A percentile compares a stretch with the other conserved stretches of the same genome.
Conservation (phyloP, 2,888 invertebrate genomes). For the Marasmarcha lunaedactyla region DNA sequence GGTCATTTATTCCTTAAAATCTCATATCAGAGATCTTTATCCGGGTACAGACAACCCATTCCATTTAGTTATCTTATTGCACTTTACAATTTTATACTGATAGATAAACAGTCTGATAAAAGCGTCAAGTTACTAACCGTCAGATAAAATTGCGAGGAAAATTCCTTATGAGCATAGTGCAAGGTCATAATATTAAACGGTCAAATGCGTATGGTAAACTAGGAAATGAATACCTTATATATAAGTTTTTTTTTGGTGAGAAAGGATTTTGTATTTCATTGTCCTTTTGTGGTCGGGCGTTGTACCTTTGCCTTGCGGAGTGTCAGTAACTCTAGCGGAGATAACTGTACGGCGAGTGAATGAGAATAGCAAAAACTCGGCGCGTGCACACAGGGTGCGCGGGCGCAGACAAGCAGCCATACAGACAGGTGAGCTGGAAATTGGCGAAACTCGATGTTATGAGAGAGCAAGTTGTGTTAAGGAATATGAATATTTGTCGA, state of each 20-base stretch:
- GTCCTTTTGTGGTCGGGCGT: conserved; percentile 45
- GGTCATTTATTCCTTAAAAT: too few relatives aligned
- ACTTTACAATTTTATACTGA: background rate
- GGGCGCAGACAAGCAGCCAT: conserved; percentile 5
- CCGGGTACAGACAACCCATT: too few relatives aligned
- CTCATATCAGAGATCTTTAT: too few relatives aligned
- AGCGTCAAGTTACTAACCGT: background rate
- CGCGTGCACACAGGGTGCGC: conserved; percentile 12
- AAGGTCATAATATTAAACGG: background rate
- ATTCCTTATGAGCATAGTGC: background rate
- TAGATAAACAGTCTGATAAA: background rate
- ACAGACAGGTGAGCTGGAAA: conserved; percentile 1
- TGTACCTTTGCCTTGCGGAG: conserved; percentile 60
- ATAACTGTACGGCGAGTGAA: conserved; percentile 55
- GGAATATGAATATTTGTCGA: too few relatives aligned
- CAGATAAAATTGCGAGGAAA: background rate
- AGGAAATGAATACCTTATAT: background rate
- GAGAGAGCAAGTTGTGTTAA: too few relatives aligned
- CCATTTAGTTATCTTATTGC: background rate
- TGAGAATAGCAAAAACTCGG: conserved; percentile 42
- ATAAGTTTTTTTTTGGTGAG: conserved; percentile 1
- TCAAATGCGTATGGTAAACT: background rate
- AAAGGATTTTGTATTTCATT: conserved; percentile 22
- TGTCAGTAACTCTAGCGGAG: conserved; percentile 55
- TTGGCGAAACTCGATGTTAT: too few relatives aligned